Percentiles rank a stretch among this genome's conserved stretches.
These are phyloP conservation scores for Stictonetta naevosa DNA, from an alignment of 2,113 vertebrate species.

Conservation along the genomic window DNA sequence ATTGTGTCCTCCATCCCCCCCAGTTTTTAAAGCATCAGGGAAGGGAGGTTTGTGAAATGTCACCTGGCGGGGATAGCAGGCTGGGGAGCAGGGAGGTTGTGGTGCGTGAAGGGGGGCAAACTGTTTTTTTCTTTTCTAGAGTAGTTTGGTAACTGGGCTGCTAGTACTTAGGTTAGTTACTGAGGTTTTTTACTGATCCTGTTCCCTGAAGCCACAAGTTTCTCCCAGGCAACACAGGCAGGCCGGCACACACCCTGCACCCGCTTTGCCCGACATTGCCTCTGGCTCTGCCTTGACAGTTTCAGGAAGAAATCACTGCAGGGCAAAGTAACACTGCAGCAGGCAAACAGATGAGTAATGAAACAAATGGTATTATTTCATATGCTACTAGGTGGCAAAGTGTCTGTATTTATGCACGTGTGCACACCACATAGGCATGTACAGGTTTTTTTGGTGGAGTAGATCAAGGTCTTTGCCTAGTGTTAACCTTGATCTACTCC, in stretches of 20 bases:
- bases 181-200: neutral
- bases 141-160: no score
- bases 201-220: neutral
- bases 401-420: neutral
- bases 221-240: neutral
- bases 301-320: neutral
- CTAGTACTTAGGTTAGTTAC: neutral
- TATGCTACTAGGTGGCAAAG: fast-evolving
- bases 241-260: neutral
- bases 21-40: neutral
- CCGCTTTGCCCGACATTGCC: neutral
- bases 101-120: neutral
- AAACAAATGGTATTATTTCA: fast-evolving
- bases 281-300: neutral
- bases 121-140: fast-evolving
- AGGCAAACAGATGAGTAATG: neutral
- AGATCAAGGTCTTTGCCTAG: neutral
- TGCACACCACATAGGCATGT: no score
- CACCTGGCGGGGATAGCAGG: neutral
- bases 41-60: neutral
- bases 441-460: fast-evolving
- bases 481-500: no score
- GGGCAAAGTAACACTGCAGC: neutral
- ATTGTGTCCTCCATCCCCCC: fast-evolving
- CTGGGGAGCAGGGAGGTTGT: neutral